Conservation (phyloP, 1,140 invertebrate genomes). For the Drosophila tani region DNA sequence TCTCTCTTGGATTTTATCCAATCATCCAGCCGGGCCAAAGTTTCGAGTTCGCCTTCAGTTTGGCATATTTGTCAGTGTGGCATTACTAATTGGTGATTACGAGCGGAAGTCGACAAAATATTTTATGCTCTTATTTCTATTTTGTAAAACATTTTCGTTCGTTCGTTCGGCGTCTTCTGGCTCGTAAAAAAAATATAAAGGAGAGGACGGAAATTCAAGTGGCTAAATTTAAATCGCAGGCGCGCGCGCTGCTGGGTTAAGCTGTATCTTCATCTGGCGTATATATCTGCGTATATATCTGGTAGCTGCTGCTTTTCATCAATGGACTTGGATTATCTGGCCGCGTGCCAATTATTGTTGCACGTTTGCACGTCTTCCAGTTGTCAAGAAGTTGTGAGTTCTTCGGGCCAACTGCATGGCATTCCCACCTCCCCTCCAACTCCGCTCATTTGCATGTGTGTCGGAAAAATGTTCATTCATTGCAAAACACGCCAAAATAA, state of each 20-base stretch:
- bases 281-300: conserved; percentile 22
- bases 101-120: conserved; percentile 84
- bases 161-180: neutral
- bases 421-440: neutral
- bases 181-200: conserved; percentile 34
- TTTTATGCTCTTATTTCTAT: conserved; percentile 81
- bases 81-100: conserved; percentile 84
- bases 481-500: conserved; percentile 24
- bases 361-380: conserved; percentile 49
- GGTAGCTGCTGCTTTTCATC: conserved; percentile 68
- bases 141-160: conserved; percentile 61
- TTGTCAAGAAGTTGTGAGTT: conserved; percentile 62
- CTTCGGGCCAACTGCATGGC: conserved; percentile 38
- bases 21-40: conserved; percentile 19
- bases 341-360: conserved; percentile 75
- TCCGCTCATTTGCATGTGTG: conserved; percentile 48
- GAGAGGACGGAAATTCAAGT: conserved; percentile 71
- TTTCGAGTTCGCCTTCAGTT: conserved; percentile 40
- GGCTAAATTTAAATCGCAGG: conserved; percentile 76
- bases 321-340: conserved; percentile 70
- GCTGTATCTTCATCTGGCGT: conserved; percentile 37
- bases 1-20: neutral
- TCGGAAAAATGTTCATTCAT: conserved; percentile 66
- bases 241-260: conserved; percentile 28
- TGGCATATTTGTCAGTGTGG: conserved; percentile 83